These are phyloP conservation scores for Oreochromis grahami DNA, from an alignment of 2,797 vertebrate species.

Conservation along the genomic window DNA sequence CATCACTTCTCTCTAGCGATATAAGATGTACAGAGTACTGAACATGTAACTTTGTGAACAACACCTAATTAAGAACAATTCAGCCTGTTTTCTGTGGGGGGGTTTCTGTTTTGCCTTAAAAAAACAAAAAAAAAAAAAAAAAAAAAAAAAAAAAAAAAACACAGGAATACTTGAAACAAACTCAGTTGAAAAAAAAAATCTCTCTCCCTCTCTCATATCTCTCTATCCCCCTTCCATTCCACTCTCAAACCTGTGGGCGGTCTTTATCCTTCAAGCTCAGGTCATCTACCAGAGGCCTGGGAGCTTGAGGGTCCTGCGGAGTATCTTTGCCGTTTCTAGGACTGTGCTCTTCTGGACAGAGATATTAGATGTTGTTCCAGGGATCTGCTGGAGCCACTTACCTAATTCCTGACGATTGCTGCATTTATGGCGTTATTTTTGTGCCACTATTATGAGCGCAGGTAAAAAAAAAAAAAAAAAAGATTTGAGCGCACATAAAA, in stretches of 20 bases:
- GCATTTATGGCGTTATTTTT: too few species aligned
- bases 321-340: background rate
- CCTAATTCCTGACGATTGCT: too few species aligned
- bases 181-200: background rate
- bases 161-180: background rate
- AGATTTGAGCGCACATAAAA: too few species aligned
- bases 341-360: too few species aligned
- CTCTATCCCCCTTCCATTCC: background rate
- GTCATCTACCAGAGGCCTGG: background rate
- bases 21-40: background rate
- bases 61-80: background rate
- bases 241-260: background rate
- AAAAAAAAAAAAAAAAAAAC: too few species aligned
- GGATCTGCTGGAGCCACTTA: too few species aligned
- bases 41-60: background rate
- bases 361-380: too few species aligned
- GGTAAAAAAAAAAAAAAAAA: too few species aligned
- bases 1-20: background rate
- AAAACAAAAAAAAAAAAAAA: too few species aligned
- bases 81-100: accelerated
- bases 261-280: background rate
- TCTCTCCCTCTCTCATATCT: background rate
- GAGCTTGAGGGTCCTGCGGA: background rate
- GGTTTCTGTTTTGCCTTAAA: accelerated
- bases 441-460: too few species aligned